Evolutionary conservation across 2,888 invertebrate genomes (phyloP).

Genomic region (Andrena dorsata): DNA sequence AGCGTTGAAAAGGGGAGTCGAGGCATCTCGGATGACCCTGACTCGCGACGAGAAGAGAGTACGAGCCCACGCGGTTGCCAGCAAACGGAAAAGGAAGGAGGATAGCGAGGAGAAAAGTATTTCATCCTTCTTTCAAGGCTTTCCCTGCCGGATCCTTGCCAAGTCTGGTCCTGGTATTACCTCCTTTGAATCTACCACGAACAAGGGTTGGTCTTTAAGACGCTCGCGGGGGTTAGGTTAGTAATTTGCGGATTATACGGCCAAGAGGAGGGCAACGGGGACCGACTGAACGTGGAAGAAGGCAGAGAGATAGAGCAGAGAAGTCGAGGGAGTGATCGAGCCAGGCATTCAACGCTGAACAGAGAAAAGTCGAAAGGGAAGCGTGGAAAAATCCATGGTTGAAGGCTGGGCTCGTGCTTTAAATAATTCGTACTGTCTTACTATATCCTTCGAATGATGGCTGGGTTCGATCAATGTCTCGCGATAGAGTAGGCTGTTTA

Average conservation of each 20-base stretch:
- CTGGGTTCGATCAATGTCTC: background rate
- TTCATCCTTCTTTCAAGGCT: conserved; percentile 68
- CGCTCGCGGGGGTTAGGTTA: conserved; percentile 76
- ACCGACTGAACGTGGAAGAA: conserved; percentile 27
- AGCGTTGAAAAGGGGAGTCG: conserved; percentile 35
- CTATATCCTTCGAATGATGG: background rate
- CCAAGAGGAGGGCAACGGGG: conserved; percentile 57
- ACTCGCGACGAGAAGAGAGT: conserved; percentile 31
- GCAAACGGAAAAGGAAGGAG: conserved; percentile 50
- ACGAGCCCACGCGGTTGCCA: conserved; percentile 22
- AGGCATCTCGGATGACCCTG: conserved; percentile 30
- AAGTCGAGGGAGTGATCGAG: conserved; percentile 29
- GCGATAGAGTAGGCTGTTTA: too few species aligned
- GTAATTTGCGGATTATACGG: conserved; percentile 82
- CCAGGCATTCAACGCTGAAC: conserved; percentile 23
- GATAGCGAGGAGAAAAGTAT: conserved; percentile 63
- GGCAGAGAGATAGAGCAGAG: background rate
- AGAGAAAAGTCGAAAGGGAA: conserved; percentile 41
- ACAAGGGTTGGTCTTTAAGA: conserved; percentile 79
- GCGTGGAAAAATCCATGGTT: background rate
- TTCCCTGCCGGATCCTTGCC: conserved; percentile 69
- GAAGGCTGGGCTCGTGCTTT: background rate
- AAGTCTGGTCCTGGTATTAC: conserved; percentile 74
- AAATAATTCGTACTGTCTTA: background rate
- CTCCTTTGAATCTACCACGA: conserved; percentile 78